Conservation (phyloP, 2,113 vertebrate species). For the Halcyon senegalensis region DNA sequence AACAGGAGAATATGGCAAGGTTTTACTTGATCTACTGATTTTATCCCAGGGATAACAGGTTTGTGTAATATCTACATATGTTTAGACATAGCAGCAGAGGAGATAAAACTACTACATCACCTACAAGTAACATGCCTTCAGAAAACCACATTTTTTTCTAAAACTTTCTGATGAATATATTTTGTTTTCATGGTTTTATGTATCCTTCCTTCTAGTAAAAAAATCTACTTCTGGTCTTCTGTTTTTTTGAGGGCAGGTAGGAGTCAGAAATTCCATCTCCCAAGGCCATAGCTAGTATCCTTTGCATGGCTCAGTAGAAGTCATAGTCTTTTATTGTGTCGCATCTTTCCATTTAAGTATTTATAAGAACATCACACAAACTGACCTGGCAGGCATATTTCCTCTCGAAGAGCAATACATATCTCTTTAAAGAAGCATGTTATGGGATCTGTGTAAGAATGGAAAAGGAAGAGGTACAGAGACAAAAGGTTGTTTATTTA, state of each 20-base stretch:
- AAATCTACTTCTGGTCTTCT: not conserved
- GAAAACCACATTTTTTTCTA: not conserved
- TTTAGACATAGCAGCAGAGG: not conserved
- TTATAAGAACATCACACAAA: not conserved
- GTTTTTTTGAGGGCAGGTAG: not conserved
- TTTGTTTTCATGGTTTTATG: rapidly evolving
- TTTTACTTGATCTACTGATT: not conserved
- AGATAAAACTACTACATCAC: not conserved
- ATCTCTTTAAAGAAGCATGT: not conserved
- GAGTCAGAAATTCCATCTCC: not conserved
- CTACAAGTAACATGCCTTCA: not conserved
- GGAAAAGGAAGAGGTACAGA: not conserved
- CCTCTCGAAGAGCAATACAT: not conserved
- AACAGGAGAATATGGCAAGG: not conserved
- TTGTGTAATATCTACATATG: not conserved
- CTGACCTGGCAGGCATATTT: not conserved
- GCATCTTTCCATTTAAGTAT: not conserved
- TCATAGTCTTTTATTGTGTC: not conserved
- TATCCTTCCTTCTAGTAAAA: not conserved
- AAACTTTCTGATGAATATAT: not conserved
- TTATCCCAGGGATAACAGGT: not conserved
- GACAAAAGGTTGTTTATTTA: not conserved
- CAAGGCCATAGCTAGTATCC: not conserved
- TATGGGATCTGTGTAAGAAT: not conserved
- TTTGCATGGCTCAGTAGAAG: not conserved